Percentiles rank a stretch among this genome's conserved stretches.
Conservation (phyloP, 2,888 invertebrate genomes). For the Drosophila suboccidentalis region DNA sequence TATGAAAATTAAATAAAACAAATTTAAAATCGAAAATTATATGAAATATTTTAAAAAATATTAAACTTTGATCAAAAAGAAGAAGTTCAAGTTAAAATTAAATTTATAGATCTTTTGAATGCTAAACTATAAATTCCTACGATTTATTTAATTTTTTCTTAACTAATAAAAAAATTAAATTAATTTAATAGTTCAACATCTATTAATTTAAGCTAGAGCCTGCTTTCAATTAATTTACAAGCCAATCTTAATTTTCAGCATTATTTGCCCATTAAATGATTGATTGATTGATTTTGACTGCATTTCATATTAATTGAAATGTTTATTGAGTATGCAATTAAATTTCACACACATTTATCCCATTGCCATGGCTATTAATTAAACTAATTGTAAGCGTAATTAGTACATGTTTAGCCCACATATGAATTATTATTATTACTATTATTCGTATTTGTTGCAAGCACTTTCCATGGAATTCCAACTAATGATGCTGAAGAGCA, state of each 20-base stretch:
- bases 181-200: too few relatives aligned
- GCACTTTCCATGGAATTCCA: constrained; percentile 2
- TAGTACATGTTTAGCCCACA: background rate
- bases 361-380: constrained; percentile 5
- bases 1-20: too few relatives aligned
- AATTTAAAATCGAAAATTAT: too few relatives aligned
- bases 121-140: too few relatives aligned
- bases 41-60: too few relatives aligned
- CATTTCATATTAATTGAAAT: background rate
- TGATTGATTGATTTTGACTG: constrained; percentile 4
- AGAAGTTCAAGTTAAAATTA: too few relatives aligned
- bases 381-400: constrained; percentile 16
- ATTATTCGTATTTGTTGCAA: background rate
- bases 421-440: constrained; percentile 10
- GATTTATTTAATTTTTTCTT: too few relatives aligned
- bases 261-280: background rate
- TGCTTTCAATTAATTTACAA: background rate
- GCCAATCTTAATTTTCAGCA: background rate
- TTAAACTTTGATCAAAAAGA: too few relatives aligned
- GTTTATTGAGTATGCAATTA: background rate
- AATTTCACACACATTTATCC: background rate
- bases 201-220: background rate
- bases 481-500: constrained; percentile 39
- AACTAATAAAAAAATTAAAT: too few relatives aligned
- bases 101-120: too few relatives aligned